Conservation (phyloP, 2,888 invertebrate species). For the Piscicola geometra region DNA sequence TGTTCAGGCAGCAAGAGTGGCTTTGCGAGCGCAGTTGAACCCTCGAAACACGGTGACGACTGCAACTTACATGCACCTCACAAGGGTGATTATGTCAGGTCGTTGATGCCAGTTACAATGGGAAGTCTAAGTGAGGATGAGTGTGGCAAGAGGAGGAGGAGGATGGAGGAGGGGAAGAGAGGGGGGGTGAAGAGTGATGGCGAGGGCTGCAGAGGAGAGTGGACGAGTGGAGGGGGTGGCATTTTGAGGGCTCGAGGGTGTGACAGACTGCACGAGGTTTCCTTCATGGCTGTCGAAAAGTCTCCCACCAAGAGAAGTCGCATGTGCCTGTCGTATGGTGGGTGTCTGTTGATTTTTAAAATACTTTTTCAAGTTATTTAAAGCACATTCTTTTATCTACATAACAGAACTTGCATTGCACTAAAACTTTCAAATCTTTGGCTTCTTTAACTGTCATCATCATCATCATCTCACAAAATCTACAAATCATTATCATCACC, state of each 20-base stretch:
- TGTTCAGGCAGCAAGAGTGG: neutral
- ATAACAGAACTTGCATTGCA: no score
- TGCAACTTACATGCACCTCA: no score
- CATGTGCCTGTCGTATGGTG: neutral
- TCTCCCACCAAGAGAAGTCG: constrained; percentile 19
- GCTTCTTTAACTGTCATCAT: no score
- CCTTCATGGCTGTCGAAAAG: neutral
- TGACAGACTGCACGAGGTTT: neutral
- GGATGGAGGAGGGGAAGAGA: neutral
- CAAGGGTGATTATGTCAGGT: constrained; percentile 8
- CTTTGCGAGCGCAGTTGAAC: neutral
- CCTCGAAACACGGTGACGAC: no score
- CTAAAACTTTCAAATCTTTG: no score
- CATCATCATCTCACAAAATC: no score
- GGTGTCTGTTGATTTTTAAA: neutral
- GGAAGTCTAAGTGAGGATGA: no score
- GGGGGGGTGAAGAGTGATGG: no score
- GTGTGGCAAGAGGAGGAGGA: neutral
- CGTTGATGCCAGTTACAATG: no score
- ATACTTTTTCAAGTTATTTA: no score
- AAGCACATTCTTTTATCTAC: no score
- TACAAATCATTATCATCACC: no score
- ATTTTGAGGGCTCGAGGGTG: neutral
- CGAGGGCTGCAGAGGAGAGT: neutral
- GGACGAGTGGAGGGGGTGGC: neutral